These are phyloP conservation scores for Eonycteris spelaea DNA, from an alignment of 2,113 vertebrate genomes.

Conservation along the genomic window DNA sequence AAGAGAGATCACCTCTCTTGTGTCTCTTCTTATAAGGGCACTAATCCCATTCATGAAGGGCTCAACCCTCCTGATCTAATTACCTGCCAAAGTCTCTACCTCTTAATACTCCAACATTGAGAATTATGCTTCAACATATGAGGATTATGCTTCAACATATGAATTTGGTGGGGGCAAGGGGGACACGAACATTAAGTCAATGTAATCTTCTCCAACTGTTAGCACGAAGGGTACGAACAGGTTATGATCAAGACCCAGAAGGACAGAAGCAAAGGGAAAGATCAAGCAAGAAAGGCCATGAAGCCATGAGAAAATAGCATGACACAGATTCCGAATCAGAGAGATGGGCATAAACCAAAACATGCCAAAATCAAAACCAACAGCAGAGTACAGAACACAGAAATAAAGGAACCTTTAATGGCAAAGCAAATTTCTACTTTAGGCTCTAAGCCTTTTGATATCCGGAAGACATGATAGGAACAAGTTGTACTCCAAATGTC, in stretches of 20 bases:
- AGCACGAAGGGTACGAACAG: background rate
- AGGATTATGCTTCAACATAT: background rate
- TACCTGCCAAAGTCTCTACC: background rate
- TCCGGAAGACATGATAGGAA: background rate
- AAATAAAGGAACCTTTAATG: background rate
- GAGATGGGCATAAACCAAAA: background rate
- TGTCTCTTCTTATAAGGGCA: background rate
- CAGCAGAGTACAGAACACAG: background rate
- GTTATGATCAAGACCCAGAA: background rate
- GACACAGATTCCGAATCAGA: background rate
- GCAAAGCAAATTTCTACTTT: background rate
- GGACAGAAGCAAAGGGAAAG: background rate
- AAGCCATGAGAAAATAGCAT: background rate
- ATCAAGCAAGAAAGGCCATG: background rate
- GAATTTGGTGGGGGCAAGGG: background rate
- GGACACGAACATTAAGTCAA: background rate
- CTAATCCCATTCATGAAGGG: background rate
- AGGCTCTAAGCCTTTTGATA: background rate
- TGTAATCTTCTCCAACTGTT: background rate
- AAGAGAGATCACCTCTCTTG: background rate
- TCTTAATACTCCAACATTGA: background rate
- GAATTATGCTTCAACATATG: background rate
- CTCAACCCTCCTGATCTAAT: background rate
- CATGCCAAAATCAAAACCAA: background rate
- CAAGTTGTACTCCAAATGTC: background rate